Conservation (phyloP, 2,113 vertebrate species). For the Ophthalmolycus amberensis region DNA sequence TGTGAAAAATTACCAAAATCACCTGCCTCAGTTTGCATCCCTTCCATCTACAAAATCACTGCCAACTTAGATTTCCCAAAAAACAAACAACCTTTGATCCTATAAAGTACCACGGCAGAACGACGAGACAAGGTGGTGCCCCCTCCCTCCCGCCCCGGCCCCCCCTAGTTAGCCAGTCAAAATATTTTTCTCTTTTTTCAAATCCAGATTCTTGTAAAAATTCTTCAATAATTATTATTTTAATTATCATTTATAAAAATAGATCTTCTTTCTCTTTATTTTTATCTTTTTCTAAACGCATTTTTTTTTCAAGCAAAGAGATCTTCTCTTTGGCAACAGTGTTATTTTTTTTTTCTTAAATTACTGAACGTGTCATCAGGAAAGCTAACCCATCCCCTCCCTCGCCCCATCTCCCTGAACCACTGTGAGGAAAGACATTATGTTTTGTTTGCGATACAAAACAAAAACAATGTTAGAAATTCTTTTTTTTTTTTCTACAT, state of each 20-base stretch:
- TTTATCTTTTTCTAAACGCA: slow-evolving; percentile 96
- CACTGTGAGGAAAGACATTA: slow-evolving; percentile 91
- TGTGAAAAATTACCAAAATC: slow-evolving; percentile 99
- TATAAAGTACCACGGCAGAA: slow-evolving; percentile 99
- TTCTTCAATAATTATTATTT: slow-evolving; percentile 95
- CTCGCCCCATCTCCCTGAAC: slow-evolving; percentile 92
- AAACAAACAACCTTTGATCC: slow-evolving; percentile 98
- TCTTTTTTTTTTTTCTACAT: slow-evolving; percentile 82
- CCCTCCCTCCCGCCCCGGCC: slow-evolving; percentile 85
- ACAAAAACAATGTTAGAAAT: slow-evolving; percentile 90
- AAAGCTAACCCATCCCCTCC: slow-evolving; percentile 90
- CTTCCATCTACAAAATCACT: slow-evolving; percentile 98
- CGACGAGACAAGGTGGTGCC: slow-evolving; percentile 99
- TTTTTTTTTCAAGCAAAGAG: slow-evolving; percentile 98
- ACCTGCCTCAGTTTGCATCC: slow-evolving; percentile 93
- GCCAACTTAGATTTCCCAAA: slow-evolving; percentile 93
- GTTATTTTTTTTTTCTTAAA: slow-evolving; percentile 92
- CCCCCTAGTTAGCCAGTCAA: slow-evolving; percentile 99
- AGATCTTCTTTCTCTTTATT: slow-evolving; percentile 98
- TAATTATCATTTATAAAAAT: slow-evolving; percentile 99
- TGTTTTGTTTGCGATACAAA: slow-evolving; percentile 99
- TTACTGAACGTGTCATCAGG: slow-evolving; percentile 99
- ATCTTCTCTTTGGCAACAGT: slow-evolving; percentile 99
- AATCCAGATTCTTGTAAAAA: slow-evolving; percentile 99
- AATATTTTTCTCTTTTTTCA: slow-evolving; percentile 99